These are phyloP conservation scores for Glaucidium brasilianum DNA, from an alignment of 2,113 vertebrate genomes.

Conservation along the genomic window DNA sequence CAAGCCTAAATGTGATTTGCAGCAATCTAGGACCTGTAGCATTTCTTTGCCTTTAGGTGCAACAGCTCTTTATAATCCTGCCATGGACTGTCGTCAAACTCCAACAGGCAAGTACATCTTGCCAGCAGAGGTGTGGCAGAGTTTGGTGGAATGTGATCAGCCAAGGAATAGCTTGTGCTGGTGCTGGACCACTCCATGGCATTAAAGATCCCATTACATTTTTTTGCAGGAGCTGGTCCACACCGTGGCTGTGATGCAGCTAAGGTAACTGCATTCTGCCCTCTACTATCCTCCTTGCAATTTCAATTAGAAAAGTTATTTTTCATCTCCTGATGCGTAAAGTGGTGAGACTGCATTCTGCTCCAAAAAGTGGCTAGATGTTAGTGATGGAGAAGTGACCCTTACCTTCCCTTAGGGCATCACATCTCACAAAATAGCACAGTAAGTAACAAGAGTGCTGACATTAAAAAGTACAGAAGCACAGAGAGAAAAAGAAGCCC, in stretches of 20 bases:
- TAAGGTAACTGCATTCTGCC: neutral
- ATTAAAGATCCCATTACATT: neutral
- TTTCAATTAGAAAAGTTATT: neutral
- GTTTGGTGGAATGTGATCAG: neutral
- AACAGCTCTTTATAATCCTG: conserved; percentile 42
- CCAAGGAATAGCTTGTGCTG: neutral
- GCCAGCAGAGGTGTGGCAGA: neutral
- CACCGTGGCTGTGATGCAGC: neutral
- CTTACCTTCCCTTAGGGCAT: neutral
- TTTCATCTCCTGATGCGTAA: neutral
- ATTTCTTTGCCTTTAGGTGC: conserved; percentile 29
- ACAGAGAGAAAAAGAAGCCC: neutral
- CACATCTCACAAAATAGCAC: neutral
- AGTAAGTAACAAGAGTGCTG: neutral
- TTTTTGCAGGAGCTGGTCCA: neutral
- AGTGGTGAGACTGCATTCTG: neutral
- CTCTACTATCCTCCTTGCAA: neutral
- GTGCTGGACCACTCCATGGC: neutral
- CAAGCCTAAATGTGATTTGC: neutral
- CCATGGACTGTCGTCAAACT: neutral
- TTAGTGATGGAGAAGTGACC: neutral
- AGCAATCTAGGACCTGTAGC: conserved; percentile 17
- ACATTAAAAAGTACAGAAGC: neutral
- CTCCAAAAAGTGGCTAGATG: neutral
- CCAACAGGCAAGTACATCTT: neutral